These are phyloP conservation scores for Bhutanitis thaidina DNA, from an alignment of 2,888 invertebrate genomes.

Conservation along the genomic window DNA sequence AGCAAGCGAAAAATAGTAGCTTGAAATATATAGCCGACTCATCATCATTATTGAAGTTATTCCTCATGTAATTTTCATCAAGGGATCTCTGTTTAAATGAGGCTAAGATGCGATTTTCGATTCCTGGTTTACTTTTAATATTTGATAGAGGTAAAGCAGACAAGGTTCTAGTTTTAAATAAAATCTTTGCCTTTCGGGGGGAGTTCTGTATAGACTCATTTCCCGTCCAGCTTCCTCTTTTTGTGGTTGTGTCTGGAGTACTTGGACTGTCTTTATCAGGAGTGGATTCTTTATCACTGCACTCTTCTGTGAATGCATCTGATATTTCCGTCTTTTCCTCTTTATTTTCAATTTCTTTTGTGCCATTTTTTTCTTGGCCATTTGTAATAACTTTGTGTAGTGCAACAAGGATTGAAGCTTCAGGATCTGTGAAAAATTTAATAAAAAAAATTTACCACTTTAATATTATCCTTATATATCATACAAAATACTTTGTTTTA, in stretches of 20 bases:
- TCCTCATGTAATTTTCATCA: constrained; percentile 67
- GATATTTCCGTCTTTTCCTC: constrained; percentile 40
- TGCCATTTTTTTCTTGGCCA: constrained; percentile 27
- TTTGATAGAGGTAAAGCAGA: constrained; percentile 64
- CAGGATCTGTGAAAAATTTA: constrained; percentile 50
- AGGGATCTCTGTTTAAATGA: constrained; percentile 64
- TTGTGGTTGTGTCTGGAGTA: constrained; percentile 47
- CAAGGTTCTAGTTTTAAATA: constrained; percentile 68
- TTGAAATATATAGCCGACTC: constrained; percentile 87
- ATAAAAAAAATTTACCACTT: no score
- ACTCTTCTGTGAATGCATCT: constrained; percentile 40
- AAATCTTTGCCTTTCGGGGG: constrained; percentile 61
- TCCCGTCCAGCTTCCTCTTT: constrained; percentile 55
- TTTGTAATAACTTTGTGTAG: constrained; percentile 51
- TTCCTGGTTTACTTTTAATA: constrained; percentile 49
- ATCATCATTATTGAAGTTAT: constrained; percentile 67
- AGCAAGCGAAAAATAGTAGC: constrained; percentile 88
- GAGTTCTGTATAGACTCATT: constrained; percentile 49
- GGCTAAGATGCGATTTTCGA: constrained; percentile 58
- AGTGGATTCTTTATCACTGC: constrained; percentile 53
- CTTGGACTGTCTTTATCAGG: constrained; percentile 56
- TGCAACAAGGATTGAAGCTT: constrained; percentile 54
- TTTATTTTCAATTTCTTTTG: constrained; percentile 40
- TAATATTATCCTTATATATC: no score
- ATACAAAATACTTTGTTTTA: no score